Conservation (phyloP, 2,797 vertebrate species). For the Periparus ater region DNA sequence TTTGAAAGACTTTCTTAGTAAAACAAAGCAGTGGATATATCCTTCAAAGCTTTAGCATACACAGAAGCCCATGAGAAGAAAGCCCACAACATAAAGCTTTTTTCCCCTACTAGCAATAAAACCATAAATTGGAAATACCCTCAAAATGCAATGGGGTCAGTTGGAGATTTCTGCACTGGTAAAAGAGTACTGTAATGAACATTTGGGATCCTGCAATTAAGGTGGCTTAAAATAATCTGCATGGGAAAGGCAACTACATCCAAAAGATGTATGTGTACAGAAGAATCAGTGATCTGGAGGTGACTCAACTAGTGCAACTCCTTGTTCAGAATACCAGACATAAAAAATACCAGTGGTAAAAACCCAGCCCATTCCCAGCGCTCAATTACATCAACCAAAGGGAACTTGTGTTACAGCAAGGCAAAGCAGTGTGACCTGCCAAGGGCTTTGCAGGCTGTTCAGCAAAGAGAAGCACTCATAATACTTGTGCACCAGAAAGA, state of each 20-base stretch:
- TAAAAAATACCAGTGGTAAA: neutral
- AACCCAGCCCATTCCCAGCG: neutral
- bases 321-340: neutral
- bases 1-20: neutral
- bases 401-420: neutral
- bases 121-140: neutral
- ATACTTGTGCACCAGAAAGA: neutral
- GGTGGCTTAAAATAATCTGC: slow-evolving; percentile 7
- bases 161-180: neutral
- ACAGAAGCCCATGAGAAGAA: neutral
- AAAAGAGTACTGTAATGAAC: neutral
- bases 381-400: neutral
- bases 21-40: neutral
- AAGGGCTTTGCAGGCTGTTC: neutral
- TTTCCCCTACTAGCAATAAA: neutral
- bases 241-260: neutral
- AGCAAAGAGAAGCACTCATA: neutral
- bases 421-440: neutral
- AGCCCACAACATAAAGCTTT: neutral
- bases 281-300: neutral
- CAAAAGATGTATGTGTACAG: neutral
- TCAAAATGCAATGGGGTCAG: neutral
- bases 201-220: neutral
- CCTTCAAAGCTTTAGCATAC: neutral
- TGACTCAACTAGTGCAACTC: neutral